Conservation (phyloP, 1,140 invertebrate genomes). For the Apis mellifera region DNA sequence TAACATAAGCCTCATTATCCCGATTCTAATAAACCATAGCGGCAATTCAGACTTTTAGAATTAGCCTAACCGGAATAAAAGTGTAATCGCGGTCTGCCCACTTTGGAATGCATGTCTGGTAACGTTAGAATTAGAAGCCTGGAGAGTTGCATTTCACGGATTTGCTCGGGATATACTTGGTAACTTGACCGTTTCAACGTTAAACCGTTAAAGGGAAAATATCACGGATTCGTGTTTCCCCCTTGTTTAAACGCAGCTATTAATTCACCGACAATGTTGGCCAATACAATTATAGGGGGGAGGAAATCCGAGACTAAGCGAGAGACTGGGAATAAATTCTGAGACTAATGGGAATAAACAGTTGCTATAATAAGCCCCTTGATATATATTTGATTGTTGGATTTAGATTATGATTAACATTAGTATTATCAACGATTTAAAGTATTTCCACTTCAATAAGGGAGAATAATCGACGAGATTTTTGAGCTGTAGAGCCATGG, state of each 20-base stretch:
- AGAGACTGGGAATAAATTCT: neutral
- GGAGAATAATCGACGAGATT: too few relatives aligned
- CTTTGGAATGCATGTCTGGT: neutral
- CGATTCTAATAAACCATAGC: neutral
- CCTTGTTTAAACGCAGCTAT: neutral
- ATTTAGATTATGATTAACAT: neutral
- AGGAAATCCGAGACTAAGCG: slow-evolving; percentile 16
- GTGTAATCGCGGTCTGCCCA: neutral
- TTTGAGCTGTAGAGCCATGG: too few relatives aligned
- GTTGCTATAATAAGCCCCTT: slow-evolving; percentile 12
- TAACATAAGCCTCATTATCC: slow-evolving; percentile 1
- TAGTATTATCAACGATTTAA: neutral
- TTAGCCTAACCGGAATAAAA: neutral
- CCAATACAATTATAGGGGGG: neutral
- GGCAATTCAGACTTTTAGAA: neutral
- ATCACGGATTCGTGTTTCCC: neutral
- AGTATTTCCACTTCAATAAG: neutral
- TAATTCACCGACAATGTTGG: neutral
- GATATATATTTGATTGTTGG: slow-evolving; percentile 25
- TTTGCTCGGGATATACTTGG: too few relatives aligned
- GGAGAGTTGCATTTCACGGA: slow-evolving; percentile 3
- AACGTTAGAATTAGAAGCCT: neutral
- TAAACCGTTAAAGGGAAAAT: neutral
- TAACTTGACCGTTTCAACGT: neutral
- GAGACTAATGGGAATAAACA: slow-evolving; percentile 25